These are phyloP conservation scores for Meandrusa payeni DNA, from an alignment of 2,888 invertebrate genomes.

Conservation along the genomic window DNA sequence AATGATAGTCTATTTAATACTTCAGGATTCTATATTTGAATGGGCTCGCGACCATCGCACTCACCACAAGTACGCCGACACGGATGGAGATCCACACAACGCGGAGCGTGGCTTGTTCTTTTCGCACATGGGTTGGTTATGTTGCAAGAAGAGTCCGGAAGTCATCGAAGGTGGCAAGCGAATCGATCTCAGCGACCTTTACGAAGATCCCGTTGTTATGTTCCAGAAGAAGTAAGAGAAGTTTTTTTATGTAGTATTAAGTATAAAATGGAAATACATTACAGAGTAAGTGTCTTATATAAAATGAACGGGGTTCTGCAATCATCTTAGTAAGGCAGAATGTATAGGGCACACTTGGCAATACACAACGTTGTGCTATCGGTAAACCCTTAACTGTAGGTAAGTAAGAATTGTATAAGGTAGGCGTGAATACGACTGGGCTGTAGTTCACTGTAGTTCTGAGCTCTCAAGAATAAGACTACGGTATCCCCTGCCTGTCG, in stretches of 20 bases:
- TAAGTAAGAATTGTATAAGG: too few relatives aligned
- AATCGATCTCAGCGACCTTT: constrained; percentile 91
- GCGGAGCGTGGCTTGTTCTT: constrained; percentile 95
- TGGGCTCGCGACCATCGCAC: constrained; percentile 88
- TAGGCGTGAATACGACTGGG: too few relatives aligned
- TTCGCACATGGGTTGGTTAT: constrained; percentile 96
- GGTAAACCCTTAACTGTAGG: too few relatives aligned
- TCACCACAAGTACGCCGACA: constrained; percentile 94
- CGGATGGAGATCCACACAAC: constrained; percentile 95
- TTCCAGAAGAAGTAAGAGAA: constrained; percentile 89
- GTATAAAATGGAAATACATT: constrained; percentile 15
- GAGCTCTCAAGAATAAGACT: too few relatives aligned
- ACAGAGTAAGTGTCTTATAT: too few relatives aligned
- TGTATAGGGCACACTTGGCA: too few relatives aligned
- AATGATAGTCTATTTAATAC: too few relatives aligned
- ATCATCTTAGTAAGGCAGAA: too few relatives aligned
- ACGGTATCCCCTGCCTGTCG: too few relatives aligned
- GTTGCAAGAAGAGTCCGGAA: constrained; percentile 92
- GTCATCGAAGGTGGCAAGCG: constrained; percentile 89
- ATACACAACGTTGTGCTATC: too few relatives aligned
- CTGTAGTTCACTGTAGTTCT: too few relatives aligned
- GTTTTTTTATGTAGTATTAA: neutral
- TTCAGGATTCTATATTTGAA: constrained; percentile 83
- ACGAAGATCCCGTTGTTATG: constrained; percentile 90
- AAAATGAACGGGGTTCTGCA: too few relatives aligned